Conservation (phyloP, 2,113 vertebrate species). For the Cranoglanis bouderius region DNA sequence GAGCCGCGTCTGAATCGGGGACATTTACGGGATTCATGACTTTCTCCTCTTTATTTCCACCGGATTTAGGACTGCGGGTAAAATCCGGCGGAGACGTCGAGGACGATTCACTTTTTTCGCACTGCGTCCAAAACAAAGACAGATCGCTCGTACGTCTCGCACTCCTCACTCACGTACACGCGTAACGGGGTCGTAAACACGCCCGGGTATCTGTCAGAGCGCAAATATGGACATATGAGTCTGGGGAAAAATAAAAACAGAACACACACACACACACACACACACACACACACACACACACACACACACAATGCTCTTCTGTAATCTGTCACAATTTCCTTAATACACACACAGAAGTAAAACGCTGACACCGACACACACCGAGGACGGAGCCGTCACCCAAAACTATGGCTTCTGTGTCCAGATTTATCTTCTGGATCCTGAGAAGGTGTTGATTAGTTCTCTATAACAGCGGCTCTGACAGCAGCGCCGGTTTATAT, state of each 20-base stretch:
- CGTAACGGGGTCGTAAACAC: neutral
- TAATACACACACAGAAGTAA: neutral
- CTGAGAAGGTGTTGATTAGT: neutral
- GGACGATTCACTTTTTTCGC: neutral
- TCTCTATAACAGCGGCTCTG: neutral
- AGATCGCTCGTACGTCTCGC: neutral
- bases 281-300: neutral
- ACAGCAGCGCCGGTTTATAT: neutral
- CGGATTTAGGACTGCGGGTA: neutral
- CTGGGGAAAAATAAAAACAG: neutral
- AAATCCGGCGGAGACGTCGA: neutral
- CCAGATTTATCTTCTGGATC: neutral
- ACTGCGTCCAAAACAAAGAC: neutral
- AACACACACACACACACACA: neutral
- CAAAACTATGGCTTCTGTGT: neutral
- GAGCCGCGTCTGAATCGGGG: too few relatives aligned
- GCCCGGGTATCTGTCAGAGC: neutral
- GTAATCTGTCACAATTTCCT: neutral
- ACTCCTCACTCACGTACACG: neutral
- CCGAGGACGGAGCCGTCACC: neutral
- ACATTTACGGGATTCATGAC: neutral
- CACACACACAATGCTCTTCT: neutral
- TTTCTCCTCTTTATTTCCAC: neutral
- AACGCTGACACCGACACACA: neutral
- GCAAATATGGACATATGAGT: neutral